Evolutionary conservation across 2,797 vertebrate species (phyloP).

Genomic region (Protonibea diacanthus): DNA sequence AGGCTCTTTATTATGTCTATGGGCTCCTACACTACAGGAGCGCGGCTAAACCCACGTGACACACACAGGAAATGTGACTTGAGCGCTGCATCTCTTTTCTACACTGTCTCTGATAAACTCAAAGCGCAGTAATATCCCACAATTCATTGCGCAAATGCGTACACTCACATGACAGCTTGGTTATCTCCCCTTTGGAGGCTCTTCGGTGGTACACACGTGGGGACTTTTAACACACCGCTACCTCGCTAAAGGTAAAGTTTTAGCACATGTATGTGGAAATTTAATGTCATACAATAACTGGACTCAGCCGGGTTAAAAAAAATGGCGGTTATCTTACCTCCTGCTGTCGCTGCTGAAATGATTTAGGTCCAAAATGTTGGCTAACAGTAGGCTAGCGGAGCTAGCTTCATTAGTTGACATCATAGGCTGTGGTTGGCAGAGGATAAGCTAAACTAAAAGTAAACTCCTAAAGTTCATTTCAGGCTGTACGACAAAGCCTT

Average conservation of each 20-base stretch:
- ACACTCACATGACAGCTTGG: background rate
- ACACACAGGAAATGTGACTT: no score
- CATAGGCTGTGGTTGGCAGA: background rate
- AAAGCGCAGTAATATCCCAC: slow-evolving; percentile 46
- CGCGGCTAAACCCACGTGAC: no score
- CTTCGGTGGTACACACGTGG: slow-evolving; percentile 67
- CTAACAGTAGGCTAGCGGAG: slow-evolving; percentile 46
- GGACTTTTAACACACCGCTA: background rate
- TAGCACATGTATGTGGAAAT: fast-evolving
- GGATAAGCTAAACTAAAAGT: slow-evolving; percentile 6
- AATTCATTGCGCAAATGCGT: slow-evolving; percentile 51
- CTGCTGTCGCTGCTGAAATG: background rate
- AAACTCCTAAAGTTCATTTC: background rate
- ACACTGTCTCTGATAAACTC: no score
- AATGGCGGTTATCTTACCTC: fast-evolving
- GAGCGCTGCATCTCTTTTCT: no score
- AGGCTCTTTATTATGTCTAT: no score
- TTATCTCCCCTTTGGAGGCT: slow-evolving; percentile 46
- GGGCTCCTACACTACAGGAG: no score
- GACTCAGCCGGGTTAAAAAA: background rate
- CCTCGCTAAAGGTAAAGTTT: slow-evolving; percentile 56
- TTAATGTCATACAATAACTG: fast-evolving
- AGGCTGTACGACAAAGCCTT: background rate
- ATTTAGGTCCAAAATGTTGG: background rate
- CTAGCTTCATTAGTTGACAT: slow-evolving; percentile 47